Conservation (phyloP, 2,797 vertebrate species). For the Anabacerthia variegaticeps region DNA sequence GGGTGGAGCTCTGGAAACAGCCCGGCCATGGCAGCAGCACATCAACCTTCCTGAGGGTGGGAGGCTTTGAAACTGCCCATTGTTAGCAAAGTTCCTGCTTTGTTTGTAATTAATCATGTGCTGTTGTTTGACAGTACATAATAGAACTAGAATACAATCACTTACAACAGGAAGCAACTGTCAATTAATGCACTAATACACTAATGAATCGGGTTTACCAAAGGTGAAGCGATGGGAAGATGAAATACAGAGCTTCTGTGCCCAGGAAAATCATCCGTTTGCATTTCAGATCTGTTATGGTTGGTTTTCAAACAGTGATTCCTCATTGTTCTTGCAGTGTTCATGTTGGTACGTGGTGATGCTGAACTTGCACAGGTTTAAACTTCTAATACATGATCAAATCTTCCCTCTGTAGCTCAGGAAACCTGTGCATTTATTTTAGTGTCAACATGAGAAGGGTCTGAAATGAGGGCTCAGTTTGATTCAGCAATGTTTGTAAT, state of each 20-base stretch:
- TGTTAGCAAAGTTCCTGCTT: constrained; percentile 47
- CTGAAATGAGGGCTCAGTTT: not conserved
- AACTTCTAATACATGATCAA: accelerated
- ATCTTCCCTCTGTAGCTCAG: not conserved
- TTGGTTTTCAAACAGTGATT: not conserved
- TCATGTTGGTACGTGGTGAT: accelerated
- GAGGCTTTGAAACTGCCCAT: not conserved
- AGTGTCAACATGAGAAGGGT: not conserved
- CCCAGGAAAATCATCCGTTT: not conserved
- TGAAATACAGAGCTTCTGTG: not conserved
- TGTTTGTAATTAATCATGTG: constrained; percentile 72
- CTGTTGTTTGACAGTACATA: constrained; percentile 63
- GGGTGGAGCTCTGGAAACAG: not conserved
- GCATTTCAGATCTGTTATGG: not conserved
- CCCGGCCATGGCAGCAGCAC: accelerated
- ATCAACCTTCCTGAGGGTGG: not conserved
- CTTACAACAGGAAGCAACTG: constrained; percentile 70
- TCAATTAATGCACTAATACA: constrained; percentile 69
- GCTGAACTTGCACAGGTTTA: not conserved
- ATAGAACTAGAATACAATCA: constrained; percentile 64
- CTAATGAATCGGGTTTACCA: constrained; percentile 71
- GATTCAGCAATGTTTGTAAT: not conserved
- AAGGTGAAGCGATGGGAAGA: constrained; percentile 13
- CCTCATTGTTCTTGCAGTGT: not conserved
- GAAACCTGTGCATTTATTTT: not conserved